phyloP scores from a whole-genome alignment of 2,797 vertebrate genomes.

The Crax fasciolata region DNA sequence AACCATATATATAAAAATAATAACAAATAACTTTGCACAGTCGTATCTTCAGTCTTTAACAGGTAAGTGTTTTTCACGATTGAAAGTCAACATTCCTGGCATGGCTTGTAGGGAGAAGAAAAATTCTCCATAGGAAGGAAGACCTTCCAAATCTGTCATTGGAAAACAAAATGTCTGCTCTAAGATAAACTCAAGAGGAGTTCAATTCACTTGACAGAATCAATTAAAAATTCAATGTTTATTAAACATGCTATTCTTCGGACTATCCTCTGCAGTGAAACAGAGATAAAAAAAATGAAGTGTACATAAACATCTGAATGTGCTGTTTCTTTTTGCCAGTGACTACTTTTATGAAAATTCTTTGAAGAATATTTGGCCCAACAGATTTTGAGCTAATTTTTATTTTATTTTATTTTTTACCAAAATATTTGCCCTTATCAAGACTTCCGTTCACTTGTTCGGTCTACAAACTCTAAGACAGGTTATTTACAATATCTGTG shows the following conservation, averaged over 20 bases:
- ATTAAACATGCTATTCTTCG: neutral
- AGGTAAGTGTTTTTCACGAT: neutral
- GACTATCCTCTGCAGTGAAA: neutral
- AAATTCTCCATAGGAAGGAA: neutral
- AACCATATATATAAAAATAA: neutral
- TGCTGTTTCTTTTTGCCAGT: neutral
- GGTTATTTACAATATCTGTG: neutral
- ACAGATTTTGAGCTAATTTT: rapidly evolving
- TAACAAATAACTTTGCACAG: neutral
- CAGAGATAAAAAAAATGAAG: neutral
- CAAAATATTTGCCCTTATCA: neutral
- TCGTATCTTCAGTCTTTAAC: neutral
- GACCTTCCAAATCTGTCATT: neutral
- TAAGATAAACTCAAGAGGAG: neutral
- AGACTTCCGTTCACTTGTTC: neutral
- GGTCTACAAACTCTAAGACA: neutral
- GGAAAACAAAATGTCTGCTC: neutral
- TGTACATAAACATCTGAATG: neutral
- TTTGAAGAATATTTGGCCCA: neutral
- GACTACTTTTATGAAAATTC: neutral
- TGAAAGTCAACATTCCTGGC: neutral
- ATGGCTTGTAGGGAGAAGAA: neutral
- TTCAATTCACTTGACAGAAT: neutral
- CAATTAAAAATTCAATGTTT: neutral
- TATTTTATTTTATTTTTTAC: neutral